A percentile compares a stretch with the other conserved stretches of the same genome.
These are phyloP conservation scores for Sminthurides aquaticus DNA, from an alignment of 2,888 invertebrate genomes.

Conservation along the genomic window DNA sequence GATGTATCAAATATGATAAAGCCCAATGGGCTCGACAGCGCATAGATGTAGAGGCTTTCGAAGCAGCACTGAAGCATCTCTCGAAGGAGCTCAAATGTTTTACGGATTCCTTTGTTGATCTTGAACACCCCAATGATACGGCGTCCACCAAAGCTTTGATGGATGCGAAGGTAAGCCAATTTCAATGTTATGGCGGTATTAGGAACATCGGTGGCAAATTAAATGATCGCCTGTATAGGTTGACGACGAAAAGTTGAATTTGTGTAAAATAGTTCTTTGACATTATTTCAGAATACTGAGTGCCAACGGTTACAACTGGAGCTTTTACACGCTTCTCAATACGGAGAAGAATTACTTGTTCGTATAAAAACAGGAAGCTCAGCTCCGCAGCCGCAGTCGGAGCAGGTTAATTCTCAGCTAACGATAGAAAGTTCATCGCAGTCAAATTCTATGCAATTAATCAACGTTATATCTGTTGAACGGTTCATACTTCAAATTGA, in stretches of 20 bases:
- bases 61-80: slow-evolving; percentile 80
- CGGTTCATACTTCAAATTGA: slow-evolving; percentile 85
- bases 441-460: slow-evolving; percentile 29
- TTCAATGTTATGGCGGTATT: too few relatives aligned
- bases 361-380: slow-evolving; percentile 46
- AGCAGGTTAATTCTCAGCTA: neutral
- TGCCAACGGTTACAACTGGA: slow-evolving; percentile 72
- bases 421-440: neutral
- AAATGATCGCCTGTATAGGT: neutral
- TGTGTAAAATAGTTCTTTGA: slow-evolving; percentile 14
- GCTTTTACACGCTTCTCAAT: slow-evolving; percentile 74
- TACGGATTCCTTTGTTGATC: slow-evolving; percentile 79
- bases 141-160: slow-evolving; percentile 79
- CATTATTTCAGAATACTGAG: slow-evolving; percentile 49
- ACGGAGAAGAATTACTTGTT: slow-evolving; percentile 77
- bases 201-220: neutral
- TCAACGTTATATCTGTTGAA: slow-evolving; percentile 44
- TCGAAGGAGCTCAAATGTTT: slow-evolving; percentile 78
- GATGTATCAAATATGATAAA: slow-evolving; percentile 80
- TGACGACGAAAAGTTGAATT: neutral
- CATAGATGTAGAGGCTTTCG: slow-evolving; percentile 93
- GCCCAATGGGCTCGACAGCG: slow-evolving; percentile 95
- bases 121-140: slow-evolving; percentile 88
- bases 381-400: neutral
- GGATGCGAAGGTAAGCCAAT: slow-evolving; percentile 65